Conservation (phyloP, 1,140 invertebrate genomes). For the Trichonephila clavipes region DNA sequence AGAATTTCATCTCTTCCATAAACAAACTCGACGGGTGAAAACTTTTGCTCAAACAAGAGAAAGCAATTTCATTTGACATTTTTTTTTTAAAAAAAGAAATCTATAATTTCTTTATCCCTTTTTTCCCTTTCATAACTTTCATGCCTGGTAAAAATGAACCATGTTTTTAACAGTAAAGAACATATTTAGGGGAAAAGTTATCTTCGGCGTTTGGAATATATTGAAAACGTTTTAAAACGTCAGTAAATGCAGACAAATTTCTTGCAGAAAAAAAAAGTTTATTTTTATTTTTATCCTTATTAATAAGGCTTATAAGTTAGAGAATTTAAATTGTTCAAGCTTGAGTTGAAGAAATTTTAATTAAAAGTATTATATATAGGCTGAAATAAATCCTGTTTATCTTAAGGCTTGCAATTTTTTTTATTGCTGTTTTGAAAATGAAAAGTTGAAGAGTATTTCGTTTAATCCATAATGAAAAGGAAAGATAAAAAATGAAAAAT, state of each 20-base stretch:
- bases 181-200: slow-evolving; percentile 12
- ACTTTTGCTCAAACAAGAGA: slow-evolving; percentile 40
- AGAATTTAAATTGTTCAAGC: neutral
- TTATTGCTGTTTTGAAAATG: neutral
- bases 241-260: neutral
- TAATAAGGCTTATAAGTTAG: neutral
- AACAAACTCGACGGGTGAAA: slow-evolving; percentile 30
- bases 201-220: neutral
- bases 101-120: slow-evolving; percentile 13
- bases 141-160: slow-evolving; percentile 12
- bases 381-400: neutral
- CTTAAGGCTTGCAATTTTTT: neutral
- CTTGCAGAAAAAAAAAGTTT: neutral
- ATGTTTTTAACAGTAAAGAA: neutral
- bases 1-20: slow-evolving; percentile 53
- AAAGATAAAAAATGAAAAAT: too few species aligned
- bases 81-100: neutral
- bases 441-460: too few species aligned
- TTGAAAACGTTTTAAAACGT: neutral
- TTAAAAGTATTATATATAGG: neutral
- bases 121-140: neutral
- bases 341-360: neutral
- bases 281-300: neutral
- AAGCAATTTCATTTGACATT: slow-evolving; percentile 19
- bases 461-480: too few species aligned